phyloP scores from a whole-genome alignment of 2,113 vertebrate species.

The Myrmecobius fasciatus region DNA sequence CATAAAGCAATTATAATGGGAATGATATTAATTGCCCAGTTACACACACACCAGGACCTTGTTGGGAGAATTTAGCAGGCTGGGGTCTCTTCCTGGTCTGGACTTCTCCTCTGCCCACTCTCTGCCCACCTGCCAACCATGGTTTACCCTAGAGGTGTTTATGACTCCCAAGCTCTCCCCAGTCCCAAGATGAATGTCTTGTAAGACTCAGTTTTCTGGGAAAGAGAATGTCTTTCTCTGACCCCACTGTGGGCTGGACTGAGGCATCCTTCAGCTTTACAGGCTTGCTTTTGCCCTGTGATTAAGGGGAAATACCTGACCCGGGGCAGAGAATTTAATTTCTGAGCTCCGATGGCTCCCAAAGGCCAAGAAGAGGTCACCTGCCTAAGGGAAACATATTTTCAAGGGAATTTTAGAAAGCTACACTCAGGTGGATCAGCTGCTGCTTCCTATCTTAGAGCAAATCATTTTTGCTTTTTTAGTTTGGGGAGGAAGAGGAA shows the following conservation, averaged over 20 bases:
- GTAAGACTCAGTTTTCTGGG: not conserved
- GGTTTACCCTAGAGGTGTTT: not conserved
- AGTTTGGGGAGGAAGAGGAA: not conserved
- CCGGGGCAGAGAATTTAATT: not conserved
- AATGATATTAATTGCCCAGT: not conserved
- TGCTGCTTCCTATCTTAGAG: not conserved
- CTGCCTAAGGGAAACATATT: not conserved
- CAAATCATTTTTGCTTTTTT: not conserved
- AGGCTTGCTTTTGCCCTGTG: not conserved
- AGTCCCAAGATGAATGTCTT: not conserved
- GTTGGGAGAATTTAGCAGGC: not conserved
- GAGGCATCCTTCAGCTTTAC: not conserved
- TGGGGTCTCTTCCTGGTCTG: not conserved
- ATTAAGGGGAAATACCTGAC: not conserved
- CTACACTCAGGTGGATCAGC: not conserved
- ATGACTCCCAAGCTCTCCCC: not conserved
- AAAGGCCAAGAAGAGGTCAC: not conserved
- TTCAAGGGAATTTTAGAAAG: not conserved
- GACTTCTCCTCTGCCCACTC: not conserved
- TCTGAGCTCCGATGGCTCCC: not conserved
- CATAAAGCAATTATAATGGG: not conserved
- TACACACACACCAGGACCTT: not conserved
- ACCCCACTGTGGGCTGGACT: too few species aligned
- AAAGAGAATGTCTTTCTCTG: not conserved
- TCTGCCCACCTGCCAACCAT: not conserved